Conservation (phyloP, 2,797 vertebrate genomes). For the Takifugu rubripes region DNA sequence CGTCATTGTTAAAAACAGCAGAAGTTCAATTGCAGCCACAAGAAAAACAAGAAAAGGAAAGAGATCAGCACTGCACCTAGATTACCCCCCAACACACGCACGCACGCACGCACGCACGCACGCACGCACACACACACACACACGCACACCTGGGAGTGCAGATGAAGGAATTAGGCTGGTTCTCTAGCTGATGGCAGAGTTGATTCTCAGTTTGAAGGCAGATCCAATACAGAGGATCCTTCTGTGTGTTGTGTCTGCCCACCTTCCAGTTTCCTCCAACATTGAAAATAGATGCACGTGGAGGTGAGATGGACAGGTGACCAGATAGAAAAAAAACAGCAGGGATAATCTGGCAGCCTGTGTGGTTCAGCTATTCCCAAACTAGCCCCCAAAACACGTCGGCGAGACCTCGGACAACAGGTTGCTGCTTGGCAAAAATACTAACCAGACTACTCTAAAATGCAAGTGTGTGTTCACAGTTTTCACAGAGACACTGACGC, state of each 20-base stretch:
- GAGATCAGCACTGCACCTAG: no score
- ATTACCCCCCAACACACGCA: no score
- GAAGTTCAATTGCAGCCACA: slow-evolving; percentile 4
- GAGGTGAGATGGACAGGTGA: no score
- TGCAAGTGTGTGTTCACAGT: no score
- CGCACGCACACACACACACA: not conserved
- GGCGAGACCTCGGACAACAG: no score
- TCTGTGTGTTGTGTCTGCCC: no score
- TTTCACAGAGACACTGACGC: no score
- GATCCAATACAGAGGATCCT: slow-evolving; percentile 28
- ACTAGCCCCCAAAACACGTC: no score
- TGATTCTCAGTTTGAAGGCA: slow-evolving; percentile 35
- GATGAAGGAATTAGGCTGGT: slow-evolving; percentile 57
- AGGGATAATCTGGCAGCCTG: slow-evolving; percentile 18
- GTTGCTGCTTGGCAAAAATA: no score
- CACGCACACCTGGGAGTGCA: slow-evolving; percentile 49
- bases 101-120: no score
- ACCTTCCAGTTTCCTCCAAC: not conserved
- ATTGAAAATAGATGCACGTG: not conserved
- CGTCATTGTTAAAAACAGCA: no score
- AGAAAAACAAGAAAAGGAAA: not conserved
- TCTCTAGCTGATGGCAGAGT: slow-evolving; percentile 29
- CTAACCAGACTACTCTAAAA: no score
- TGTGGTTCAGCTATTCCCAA: not conserved
- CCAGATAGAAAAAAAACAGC: slow-evolving; percentile 17